Conservation (phyloP, 2,797 vertebrate species). For the Trematocara caparti region DNA sequence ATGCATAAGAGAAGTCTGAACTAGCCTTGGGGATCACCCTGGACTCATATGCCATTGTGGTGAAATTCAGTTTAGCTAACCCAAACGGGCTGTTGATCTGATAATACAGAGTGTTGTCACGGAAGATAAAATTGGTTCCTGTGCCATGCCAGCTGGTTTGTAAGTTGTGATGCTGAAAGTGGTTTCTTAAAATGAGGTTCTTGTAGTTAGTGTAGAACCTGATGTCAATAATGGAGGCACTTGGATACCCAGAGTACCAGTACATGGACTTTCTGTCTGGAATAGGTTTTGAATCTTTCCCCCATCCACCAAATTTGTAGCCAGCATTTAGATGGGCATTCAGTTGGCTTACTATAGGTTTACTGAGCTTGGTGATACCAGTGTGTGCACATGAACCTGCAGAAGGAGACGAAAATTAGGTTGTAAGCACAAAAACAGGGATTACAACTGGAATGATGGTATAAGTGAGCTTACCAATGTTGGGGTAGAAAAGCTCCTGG, state of each 20-base stretch:
- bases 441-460: background rate
- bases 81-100: constrained; percentile 58
- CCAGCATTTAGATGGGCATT: constrained; percentile 51
- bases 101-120: constrained; percentile 72
- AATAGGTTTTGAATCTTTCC: constrained; percentile 72
- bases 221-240: constrained; percentile 31
- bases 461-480: constrained; percentile 43
- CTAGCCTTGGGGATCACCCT: constrained; percentile 66
- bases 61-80: constrained; percentile 70
- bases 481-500: constrained; percentile 60
- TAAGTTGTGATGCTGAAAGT: constrained; percentile 34
- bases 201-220: constrained; percentile 66
- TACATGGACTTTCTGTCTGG: constrained; percentile 65
- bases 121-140: constrained; percentile 72
- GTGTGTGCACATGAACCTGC: constrained; percentile 68
- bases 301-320: constrained; percentile 69
- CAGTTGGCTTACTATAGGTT: constrained; percentile 68
- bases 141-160: constrained; percentile 42
- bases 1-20: constrained; percentile 70
- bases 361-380: constrained; percentile 62
- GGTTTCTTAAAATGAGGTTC: constrained; percentile 63
- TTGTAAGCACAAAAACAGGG: background rate
- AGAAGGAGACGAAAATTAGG: background rate
- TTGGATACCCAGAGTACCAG: constrained; percentile 58
- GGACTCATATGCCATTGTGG: constrained; percentile 35